Conservation (phyloP, 2,888 invertebrate genomes). For the Cyrtodaria siliqua region DNA sequence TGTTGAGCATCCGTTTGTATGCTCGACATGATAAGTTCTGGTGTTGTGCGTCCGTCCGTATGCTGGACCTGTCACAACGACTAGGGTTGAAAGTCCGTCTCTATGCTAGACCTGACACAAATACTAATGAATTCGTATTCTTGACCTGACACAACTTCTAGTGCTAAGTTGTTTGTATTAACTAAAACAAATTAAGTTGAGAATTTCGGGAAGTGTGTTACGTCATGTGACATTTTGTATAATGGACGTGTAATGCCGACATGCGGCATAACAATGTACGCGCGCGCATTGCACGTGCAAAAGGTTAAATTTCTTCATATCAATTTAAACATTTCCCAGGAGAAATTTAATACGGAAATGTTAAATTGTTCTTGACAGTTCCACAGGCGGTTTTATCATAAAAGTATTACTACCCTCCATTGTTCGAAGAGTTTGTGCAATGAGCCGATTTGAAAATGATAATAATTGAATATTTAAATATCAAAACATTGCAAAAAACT, state of each 20-base stretch:
- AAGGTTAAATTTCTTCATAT: conserved; percentile 34
- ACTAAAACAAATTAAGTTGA: no score
- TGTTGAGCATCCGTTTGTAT: no score
- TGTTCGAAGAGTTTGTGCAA: neutral
- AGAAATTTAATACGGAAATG: conserved; percentile 18
- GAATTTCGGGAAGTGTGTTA: no score
- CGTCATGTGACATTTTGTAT: conserved; percentile 21
- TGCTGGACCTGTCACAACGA: no score
- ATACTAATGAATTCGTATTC: no score
- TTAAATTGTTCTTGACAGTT: neutral
- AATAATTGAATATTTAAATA: neutral
- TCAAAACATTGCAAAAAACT: neutral
- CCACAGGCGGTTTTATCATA: neutral
- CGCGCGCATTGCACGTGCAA: conserved; percentile 39
- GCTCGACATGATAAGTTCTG: no score
- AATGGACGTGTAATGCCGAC: conserved; percentile 9
- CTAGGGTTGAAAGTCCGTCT: no score
- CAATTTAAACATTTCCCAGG: conserved; percentile 33
- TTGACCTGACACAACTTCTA: no score
- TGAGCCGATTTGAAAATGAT: neutral
- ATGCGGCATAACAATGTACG: conserved; percentile 6
- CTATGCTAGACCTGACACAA: no score
- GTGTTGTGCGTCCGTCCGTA: no score
- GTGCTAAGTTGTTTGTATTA: no score
- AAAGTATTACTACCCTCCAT: neutral